Conservation (phyloP, 2,797 vertebrate genomes). For the Vultur gryphus region DNA sequence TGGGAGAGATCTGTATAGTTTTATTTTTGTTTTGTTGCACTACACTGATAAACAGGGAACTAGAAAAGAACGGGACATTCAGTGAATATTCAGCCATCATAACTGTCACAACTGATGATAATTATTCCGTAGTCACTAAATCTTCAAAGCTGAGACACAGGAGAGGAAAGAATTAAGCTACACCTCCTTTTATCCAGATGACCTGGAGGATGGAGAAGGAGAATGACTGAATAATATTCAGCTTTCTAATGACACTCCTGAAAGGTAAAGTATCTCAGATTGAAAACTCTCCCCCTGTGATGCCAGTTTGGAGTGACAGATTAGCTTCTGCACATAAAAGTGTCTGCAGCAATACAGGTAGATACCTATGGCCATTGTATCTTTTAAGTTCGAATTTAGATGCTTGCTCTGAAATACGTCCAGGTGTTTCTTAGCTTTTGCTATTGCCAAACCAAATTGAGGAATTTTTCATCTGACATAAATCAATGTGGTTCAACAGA, state of each 20-base stretch:
- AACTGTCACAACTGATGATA: not conserved
- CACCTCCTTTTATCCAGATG: not conserved
- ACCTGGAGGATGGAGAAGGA: not conserved
- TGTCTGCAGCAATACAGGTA: not conserved
- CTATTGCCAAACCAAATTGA: not conserved
- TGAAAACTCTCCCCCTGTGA: not conserved
- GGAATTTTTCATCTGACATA: not conserved
- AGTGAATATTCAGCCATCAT: not conserved
- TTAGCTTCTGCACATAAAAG: not conserved
- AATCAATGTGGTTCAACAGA: not conserved
- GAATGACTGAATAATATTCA: not conserved
- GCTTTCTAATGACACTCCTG: not conserved
- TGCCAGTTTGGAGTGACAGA: not conserved
- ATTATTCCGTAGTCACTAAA: not conserved
- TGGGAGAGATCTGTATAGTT: not conserved
- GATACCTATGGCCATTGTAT: not conserved
- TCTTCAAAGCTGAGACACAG: not conserved
- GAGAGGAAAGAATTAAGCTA: not conserved
- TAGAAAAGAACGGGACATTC: not conserved
- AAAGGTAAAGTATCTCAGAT: not conserved
- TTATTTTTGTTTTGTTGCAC: constrained; percentile 30
- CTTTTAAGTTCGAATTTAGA: not conserved
- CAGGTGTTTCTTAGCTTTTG: not conserved
- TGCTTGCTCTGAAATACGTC: not conserved
- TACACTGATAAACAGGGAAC: not conserved